Conservation (phyloP, 2,797 vertebrate species). For the Eulemur coronatus region DNA sequence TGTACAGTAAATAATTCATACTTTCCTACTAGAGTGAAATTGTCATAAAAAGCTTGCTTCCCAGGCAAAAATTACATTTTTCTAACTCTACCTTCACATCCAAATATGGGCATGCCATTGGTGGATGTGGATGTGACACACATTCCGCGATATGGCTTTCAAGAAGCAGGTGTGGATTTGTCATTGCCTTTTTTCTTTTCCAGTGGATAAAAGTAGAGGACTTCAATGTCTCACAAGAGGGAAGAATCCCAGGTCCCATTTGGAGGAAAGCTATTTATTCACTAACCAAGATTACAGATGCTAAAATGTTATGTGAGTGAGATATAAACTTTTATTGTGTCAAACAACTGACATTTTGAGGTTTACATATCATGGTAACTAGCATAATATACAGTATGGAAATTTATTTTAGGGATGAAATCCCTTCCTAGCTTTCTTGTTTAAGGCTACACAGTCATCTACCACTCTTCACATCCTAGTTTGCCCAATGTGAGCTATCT, state of each 20-base stretch:
- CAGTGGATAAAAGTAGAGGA: not conserved
- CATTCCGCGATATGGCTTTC: not conserved
- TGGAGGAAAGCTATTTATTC: not conserved
- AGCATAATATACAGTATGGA: not conserved
- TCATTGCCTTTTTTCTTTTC: not conserved
- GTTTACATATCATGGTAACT: not conserved
- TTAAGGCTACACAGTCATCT: not conserved
- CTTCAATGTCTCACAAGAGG: not conserved
- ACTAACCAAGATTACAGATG: not conserved
- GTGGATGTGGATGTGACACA: not conserved
- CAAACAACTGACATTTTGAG: not conserved
- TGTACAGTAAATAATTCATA: constrained; percentile 17
- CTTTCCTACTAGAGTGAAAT: not conserved
- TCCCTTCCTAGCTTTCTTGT: not conserved
- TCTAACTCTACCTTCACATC: not conserved
- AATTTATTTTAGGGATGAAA: not conserved
- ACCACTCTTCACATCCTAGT: not conserved
- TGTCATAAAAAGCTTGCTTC: not conserved
- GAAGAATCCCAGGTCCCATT: not conserved
- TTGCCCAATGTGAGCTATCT: not conserved
- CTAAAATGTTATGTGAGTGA: not conserved
- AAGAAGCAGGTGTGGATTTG: not conserved
- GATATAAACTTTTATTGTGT: not conserved
- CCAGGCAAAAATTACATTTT: not conserved
- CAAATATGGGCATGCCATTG: not conserved